Evolutionary conservation across 2,797 vertebrate genomes (phyloP).

Genomic region (Picus viridis): DNA sequence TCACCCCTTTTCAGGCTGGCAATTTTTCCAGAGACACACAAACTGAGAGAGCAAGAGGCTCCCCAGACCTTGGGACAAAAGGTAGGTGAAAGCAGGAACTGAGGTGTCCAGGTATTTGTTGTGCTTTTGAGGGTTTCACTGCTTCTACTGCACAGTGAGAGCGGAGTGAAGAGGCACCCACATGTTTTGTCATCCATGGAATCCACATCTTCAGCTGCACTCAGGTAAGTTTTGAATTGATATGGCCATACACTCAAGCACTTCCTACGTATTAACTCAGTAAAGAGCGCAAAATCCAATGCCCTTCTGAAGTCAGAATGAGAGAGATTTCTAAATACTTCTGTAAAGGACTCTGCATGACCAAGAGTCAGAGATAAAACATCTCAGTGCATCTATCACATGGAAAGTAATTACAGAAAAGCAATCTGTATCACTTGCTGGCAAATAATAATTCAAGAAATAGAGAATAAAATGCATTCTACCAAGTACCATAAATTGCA

Average conservation of each 20-base stretch:
- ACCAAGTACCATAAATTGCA: constrained; percentile 17
- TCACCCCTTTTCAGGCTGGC: neutral
- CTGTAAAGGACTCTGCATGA: neutral
- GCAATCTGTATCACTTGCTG: constrained; percentile 26
- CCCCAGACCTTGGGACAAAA: neutral
- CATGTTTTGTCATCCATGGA: neutral
- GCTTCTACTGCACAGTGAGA: neutral
- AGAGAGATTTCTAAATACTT: neutral
- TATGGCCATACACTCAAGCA: neutral
- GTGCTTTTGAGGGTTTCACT: neutral
- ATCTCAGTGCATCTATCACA: neutral
- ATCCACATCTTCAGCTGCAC: neutral
- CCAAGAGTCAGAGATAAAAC: neutral
- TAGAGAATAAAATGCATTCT: constrained; percentile 39
- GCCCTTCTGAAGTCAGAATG: neutral
- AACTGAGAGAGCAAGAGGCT: rapidly evolving
- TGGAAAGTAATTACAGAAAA: constrained; percentile 31
- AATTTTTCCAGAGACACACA: neutral
- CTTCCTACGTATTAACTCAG: neutral
- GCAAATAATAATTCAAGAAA: constrained; percentile 57
- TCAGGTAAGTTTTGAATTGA: neutral
- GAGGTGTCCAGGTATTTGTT: rapidly evolving
- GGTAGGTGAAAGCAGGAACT: neutral
- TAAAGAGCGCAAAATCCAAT: neutral
- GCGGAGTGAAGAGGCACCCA: rapidly evolving